Base-by-base conservation (phyloP, 2,113 vertebrate genomes). In the Pelvicachromis taeniatus region DNA sequence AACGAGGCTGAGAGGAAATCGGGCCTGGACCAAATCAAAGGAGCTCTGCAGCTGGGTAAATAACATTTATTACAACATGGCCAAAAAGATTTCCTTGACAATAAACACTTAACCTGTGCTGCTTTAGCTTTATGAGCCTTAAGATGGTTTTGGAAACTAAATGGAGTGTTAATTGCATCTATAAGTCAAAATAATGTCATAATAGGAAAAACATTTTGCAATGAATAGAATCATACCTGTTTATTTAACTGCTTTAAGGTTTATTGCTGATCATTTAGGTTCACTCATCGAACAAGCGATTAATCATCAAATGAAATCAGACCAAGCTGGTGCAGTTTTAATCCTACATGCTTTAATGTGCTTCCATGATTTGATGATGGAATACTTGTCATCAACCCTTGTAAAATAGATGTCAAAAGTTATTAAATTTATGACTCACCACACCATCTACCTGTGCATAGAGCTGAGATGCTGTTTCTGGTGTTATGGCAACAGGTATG, bases 1-100 rank as follows among this genome's bases (percentile, higher is more conserved):
- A 99, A 99, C 3, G 99, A 99, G 87, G 99, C 99, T 3, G 99
- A 99, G 90, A 96, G 99, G 87, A 99, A 99, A 86, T 99, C 98
- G 3, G 99, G 99, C 17, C 85, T 99, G 93, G 99, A 99, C 91
- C 99, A 99, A 93, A 99, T 99, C 88, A 99, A 99, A 95, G 99
- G 99, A 80, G 99, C 99, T 31, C 93, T 99, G 23, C 98, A 99
- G 86, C 95, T 99, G 84, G 99, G 99, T 99, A 91, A 90, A 68
- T 35, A 86, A 31, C 50, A 33, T n/a, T 19, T 3, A 65, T 68
- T 21, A 38, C 17, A 55, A 13, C 26, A 52, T 77, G 26, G 33
- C 38, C 13, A 11, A 75, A 26, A 19, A 81, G 31, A 40, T 19
- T 40, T 10, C 9, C 16, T 84, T 21, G 53, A 50, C n/a, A 56